phyloP scores from a whole-genome alignment of 1,140 invertebrate species.

The Hylaeus volcanicus region DNA sequence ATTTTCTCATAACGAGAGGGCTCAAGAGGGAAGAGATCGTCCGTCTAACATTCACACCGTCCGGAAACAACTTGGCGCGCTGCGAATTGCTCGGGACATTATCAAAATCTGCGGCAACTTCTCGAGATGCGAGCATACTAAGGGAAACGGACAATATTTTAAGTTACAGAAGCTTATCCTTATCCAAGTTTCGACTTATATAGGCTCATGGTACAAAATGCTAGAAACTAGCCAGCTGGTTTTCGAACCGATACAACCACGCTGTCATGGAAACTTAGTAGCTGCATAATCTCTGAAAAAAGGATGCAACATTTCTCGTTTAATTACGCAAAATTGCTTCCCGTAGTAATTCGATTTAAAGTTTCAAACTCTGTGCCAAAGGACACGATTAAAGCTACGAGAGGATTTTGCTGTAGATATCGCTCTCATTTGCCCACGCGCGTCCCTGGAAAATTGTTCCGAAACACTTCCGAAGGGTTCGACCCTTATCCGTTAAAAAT shows the following conservation, averaged over 20 bases:
- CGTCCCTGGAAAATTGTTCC: not conserved
- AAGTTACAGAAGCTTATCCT: too few relatives aligned
- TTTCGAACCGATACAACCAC: conserved; percentile 1
- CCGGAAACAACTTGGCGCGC: not conserved
- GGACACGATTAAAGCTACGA: conserved; percentile 20
- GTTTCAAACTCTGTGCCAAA: conserved; percentile 21
- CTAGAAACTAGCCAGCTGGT: too few relatives aligned
- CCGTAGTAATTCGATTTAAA: conserved; percentile 30
- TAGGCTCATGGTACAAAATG: too few relatives aligned
- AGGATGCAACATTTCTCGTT: conserved; percentile 3
- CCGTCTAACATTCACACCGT: not conserved
- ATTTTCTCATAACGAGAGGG: conserved; percentile 18
- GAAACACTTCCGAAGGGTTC: not conserved
- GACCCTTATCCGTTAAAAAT: conserved; percentile 7
- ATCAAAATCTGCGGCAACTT: too few relatives aligned
- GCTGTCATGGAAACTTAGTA: not conserved
- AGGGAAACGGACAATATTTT: too few relatives aligned
- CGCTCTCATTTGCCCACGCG: not conserved
- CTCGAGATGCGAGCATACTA: too few relatives aligned
- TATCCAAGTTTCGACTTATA: too few relatives aligned
- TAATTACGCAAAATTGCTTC: conserved; percentile 27
- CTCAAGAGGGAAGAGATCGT: not conserved
- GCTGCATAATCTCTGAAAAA: not conserved
- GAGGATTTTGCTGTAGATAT: not conserved
- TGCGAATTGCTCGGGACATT: not conserved